These are phyloP conservation scores for Nymphalis c-album DNA, from an alignment of 2,888 invertebrate species.

Conservation along the genomic window DNA sequence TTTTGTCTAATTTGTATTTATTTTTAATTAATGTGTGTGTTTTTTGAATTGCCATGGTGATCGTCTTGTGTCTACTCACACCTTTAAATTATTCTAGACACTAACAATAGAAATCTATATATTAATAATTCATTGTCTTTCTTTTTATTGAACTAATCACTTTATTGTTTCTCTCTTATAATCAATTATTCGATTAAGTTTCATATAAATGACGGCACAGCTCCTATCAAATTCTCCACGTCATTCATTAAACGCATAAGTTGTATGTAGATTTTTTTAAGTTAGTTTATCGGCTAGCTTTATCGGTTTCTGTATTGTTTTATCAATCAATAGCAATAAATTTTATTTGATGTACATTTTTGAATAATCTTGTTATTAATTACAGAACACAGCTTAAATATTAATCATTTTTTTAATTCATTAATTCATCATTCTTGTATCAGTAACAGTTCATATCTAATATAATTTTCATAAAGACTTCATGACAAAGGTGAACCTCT, in stretches of 20 bases:
- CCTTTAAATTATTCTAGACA: slow-evolving; percentile 49
- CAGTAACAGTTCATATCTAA: too few relatives aligned
- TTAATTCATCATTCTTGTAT: not conserved
- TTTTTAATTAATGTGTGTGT: too few relatives aligned
- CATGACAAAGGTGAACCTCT: too few relatives aligned
- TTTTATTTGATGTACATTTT: slow-evolving; percentile 1
- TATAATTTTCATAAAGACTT: not conserved
- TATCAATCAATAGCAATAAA: slow-evolving; percentile 3
- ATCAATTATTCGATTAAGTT: slow-evolving; percentile 80
- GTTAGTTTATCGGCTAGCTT: slow-evolving; percentile 1
- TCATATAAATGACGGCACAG: slow-evolving; percentile 70
- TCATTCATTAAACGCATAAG: slow-evolving; percentile 59
- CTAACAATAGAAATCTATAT: slow-evolving; percentile 73
- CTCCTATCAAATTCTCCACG: slow-evolving; percentile 64
- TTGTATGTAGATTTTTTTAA: slow-evolving; percentile 24
- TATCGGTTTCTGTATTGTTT: slow-evolving; percentile 7
- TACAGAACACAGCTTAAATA: not conserved
- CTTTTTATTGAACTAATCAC: slow-evolving; percentile 80
- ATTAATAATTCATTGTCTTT: slow-evolving; percentile 81
- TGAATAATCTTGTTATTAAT: not conserved
- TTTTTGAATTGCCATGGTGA: not conserved
- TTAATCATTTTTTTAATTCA: not conserved
- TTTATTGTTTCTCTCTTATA: slow-evolving; percentile 79
- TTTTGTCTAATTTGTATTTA: too few relatives aligned
- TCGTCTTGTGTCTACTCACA: slow-evolving; percentile 20